Evolutionary conservation across 2,113 vertebrate species (phyloP).

Genomic region (Callocephalon fimbriatum): DNA sequence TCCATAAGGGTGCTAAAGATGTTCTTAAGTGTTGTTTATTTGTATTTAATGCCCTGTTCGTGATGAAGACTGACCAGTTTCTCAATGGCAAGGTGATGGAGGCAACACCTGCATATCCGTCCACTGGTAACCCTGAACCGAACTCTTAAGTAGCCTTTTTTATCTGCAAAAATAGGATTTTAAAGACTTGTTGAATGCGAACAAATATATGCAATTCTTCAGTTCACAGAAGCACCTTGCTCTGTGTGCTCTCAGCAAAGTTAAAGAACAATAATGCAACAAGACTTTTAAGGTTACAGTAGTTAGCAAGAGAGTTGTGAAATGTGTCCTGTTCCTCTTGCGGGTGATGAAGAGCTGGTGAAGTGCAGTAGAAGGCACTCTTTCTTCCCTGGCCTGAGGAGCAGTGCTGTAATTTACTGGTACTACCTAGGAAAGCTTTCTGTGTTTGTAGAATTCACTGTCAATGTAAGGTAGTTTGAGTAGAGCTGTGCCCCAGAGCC

Average conservation of each 20-base stretch:
- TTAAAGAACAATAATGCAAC: slow-evolving; percentile 45
- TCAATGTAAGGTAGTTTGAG: not conserved
- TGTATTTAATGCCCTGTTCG: not conserved
- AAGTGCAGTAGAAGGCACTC: not conserved
- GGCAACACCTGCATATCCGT: slow-evolving; percentile 7
- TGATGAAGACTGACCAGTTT: slow-evolving; percentile 11
- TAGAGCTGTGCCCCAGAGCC: not conserved
- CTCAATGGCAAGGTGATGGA: slow-evolving; percentile 44
- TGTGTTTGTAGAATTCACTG: not conserved
- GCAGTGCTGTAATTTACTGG: not conserved
- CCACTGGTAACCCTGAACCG: slow-evolving; percentile 21
- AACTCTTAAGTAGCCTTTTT: slow-evolving; percentile 69
- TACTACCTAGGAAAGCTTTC: not conserved
- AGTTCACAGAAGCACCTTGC: slow-evolving; percentile 63
- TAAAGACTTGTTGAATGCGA: slow-evolving; percentile 70
- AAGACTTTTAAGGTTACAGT: slow-evolving; percentile 1
- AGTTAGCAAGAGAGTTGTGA: not conserved
- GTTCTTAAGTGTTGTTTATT: slow-evolving; percentile 14
- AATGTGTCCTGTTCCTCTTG: not conserved
- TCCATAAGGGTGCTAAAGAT: slow-evolving; percentile 54
- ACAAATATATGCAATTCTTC: slow-evolving; percentile 79
- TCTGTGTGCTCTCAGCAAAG: slow-evolving; percentile 52
- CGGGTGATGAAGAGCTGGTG: not conserved
- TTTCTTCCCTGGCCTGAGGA: not conserved
- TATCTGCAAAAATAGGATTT: slow-evolving; percentile 59